Evolutionary conservation across 2,888 invertebrate genomes (phyloP), one percentile per base, ranked within the genome.

Genomic region (Eristalis pertinax): DNA sequence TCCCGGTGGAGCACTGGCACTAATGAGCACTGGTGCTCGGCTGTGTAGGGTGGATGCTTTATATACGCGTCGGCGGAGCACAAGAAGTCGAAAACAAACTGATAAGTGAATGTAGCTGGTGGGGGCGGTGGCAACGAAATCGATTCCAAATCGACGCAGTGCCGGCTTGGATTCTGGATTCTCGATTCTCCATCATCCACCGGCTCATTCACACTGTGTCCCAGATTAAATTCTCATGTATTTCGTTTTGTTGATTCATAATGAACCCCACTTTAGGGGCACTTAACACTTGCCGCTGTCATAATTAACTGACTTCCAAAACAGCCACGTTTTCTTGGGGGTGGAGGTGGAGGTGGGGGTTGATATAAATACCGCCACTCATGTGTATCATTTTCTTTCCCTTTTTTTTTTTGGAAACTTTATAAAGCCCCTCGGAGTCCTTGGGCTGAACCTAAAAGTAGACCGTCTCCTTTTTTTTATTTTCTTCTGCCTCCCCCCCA

Each of bases 241-340:
- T 41, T 50, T 29, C 32, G 35, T 65, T n/a, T 56, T 75, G 74
- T 72, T 73, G 50, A 85, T 81, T 63, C 68, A 35, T 77, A 77
- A 81, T 77, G 56, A 76, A 85, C 58, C 50, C 63, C 70, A 72
- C 75, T 86, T 75, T 70, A 78, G 38, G n/a, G 65, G 65, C 70
- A 86, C 83, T 86, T 75, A 86, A 68, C 86, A 83, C 86, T 79
- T 79, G 83, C 75, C 68, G 82, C 62, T 60, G 35, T 72, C 83
- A 72, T 83, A 83, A 86, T 86, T 83, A 82, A 86, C 83, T 72
- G 65, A 65, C 74, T 78, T 78, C 69, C n/a, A 50, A 62, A 64
- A 32, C 32, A 29, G 29, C 75, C 38, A 35, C 29, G 29, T 26
- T 8, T 58, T n/a, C n/a, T n/a, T n/a, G n/a, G n/a, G n/a, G n/a